Evolutionary conservation across 1,140 invertebrate species (phyloP), one percentile per base, ranked within the genome.

Genomic region (Diorhabda elongata): DNA sequence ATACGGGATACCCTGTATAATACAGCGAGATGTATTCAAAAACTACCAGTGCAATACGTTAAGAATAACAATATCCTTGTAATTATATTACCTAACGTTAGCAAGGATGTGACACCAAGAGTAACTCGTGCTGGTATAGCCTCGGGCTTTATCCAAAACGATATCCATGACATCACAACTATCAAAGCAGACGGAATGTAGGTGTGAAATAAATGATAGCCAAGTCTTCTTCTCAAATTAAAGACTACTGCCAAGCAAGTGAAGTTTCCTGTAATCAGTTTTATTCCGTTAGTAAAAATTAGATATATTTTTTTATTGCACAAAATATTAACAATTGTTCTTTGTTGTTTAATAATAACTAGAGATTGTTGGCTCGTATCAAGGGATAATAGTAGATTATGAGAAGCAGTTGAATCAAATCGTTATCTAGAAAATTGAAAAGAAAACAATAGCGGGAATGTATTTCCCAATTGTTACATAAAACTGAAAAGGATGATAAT

Each of bases 111-210:
- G 9, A 95, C 92, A 47, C 92, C 92, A 4, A 93, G 84, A 2
- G 91, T 92, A 58, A 92, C 90, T 74, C 91, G 84, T 0, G 91
- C 91, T 0, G 93, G 92, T 75, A 94, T 94, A 3, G 92, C 92
- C 81, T 95, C 93, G 2, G 92, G 92, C 80, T 95, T 94, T 71
- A 96, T 95, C 93, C 93, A 96, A 81, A 96, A 96, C 5, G 93
- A 94, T 74, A 95, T 94, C 93, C 92, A 95, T 7, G 92, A 94
- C 92, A 95, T 95, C 69, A 95, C 92, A 58, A 95, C 93, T 79
- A 95, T 95, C 61, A 95, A 82, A 2, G 92, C 92, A 8, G 93
- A 94, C 3, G 93, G 94, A 75, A 95, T 93, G 82, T 95, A 96
- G 0, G 93, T 95, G 82, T 95, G 93, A 76, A 96, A 94, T 11